Conservation (phyloP, 2,888 invertebrate species). For the Cerceris ruficornis region DNA sequence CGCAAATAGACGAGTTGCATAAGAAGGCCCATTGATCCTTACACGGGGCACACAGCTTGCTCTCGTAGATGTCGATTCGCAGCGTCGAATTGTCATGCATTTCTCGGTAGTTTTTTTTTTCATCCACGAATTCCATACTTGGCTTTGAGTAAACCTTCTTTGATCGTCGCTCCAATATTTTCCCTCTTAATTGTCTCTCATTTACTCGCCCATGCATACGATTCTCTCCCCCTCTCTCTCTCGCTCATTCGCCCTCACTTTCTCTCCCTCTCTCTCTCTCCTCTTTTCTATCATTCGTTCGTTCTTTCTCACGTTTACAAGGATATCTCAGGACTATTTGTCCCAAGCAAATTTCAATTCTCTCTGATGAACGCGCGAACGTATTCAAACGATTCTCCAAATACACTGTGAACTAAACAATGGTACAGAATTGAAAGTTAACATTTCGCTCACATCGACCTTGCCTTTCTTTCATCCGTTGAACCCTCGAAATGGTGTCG, state of each 20-base stretch:
- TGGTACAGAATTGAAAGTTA: constrained; percentile 37
- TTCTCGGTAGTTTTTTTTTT: constrained; percentile 42
- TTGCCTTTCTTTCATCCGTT: constrained; percentile 28
- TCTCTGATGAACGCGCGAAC: constrained; percentile 59
- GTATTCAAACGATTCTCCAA: constrained; percentile 37
- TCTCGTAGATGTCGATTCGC: constrained; percentile 55
- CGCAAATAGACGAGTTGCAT: constrained; percentile 44
- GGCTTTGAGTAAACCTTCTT: constrained; percentile 21
- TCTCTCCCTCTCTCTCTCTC: constrained; percentile 31
- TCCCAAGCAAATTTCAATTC: constrained; percentile 68
- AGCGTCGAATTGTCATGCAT: constrained; percentile 60
- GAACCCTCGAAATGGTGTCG: constrained; percentile 40
- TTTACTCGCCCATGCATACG: constrained; percentile 36
- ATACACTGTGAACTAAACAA: constrained; percentile 58
- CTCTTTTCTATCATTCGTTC: constrained; percentile 35
- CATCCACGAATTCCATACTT: constrained; percentile 47
- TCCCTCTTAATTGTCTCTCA: constrained; percentile 18
- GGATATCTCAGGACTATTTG: constrained; percentile 57
- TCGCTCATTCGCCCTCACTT: constrained; percentile 1
- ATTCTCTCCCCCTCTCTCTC: constrained; percentile 13
- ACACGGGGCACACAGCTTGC: constrained; percentile 49
- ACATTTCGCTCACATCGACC: constrained; percentile 15
- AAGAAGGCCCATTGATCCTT: constrained; percentile 60
- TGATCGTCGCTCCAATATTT: constrained; percentile 29
- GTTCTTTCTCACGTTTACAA: constrained; percentile 53